A percentile compares a stretch with the other conserved stretches of the same genome.
Evolutionary conservation across 2,797 vertebrate species (phyloP).

Genomic region (Trachurus trachurus): DNA sequence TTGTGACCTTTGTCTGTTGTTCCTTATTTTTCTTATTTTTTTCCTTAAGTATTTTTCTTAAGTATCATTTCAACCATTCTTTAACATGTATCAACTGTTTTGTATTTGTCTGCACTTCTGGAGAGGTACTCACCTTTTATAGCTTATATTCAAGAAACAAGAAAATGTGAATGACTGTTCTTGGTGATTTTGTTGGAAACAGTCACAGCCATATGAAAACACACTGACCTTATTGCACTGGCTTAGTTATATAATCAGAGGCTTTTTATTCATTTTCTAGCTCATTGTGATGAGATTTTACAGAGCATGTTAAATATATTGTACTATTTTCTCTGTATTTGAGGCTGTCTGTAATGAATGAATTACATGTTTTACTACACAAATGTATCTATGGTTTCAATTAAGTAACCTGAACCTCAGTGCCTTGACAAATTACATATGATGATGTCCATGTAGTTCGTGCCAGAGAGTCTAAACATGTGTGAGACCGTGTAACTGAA

Average conservation of each 20-base stretch:
- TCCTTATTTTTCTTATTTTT: neutral
- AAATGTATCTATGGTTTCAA: no score
- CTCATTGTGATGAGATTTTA: neutral
- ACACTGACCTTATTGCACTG: neutral
- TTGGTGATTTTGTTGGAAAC: no score
- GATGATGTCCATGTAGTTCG: no score
- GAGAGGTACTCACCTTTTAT: neutral
- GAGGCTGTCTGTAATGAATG: no score
- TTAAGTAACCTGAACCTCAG: no score
- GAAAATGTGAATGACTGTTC: neutral
- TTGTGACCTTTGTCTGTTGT: slow-evolving; percentile 28
- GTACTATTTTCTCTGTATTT: no score
- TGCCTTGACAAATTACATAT: no score
- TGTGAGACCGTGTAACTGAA: no score
- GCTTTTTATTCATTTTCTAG: neutral
- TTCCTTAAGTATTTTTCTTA: neutral
- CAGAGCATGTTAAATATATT: neutral
- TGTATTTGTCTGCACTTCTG: slow-evolving; percentile 1
- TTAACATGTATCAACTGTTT: neutral
- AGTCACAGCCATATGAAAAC: no score
- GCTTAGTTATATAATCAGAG: neutral
- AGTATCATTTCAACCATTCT: neutral
- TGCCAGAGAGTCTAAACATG: no score
- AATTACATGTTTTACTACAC: no score
- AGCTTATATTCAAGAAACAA: neutral